A percentile compares a stretch with the other conserved stretches of the same genome.
phyloP scores from a whole-genome alignment of 2,797 vertebrate species.

The Danio tinwini region DNA sequence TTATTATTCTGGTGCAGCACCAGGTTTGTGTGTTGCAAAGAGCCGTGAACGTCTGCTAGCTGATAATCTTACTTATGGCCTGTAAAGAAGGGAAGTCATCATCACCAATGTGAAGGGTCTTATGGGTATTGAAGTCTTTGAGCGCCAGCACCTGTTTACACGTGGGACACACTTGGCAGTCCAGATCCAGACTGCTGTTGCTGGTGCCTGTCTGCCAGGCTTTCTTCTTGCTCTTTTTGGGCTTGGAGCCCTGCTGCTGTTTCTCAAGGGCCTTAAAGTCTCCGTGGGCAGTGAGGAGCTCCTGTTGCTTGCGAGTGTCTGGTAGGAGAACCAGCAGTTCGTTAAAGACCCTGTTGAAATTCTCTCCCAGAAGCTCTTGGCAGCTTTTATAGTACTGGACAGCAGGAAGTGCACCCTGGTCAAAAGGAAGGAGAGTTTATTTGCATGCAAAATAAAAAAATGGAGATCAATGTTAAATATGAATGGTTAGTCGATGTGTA shows the following conservation, averaged over 20 bases:
- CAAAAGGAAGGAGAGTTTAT: constrained; percentile 17
- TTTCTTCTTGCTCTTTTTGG: constrained; percentile 89
- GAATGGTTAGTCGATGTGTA: too few species aligned
- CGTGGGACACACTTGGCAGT: constrained; percentile 90
- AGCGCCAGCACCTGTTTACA: constrained; percentile 93
- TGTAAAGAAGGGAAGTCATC: constrained; percentile 97
- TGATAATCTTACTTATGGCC: constrained; percentile 93
- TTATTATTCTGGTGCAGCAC: constrained; percentile 29
- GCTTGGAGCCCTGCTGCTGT: constrained; percentile 75
- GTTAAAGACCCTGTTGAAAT: constrained; percentile 90
- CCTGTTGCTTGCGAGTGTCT: constrained; percentile 92
- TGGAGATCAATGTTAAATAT: not conserved
- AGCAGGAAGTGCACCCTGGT: constrained; percentile 89
- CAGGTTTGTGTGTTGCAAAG: constrained; percentile 24
- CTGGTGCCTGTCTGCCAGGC: constrained; percentile 82
- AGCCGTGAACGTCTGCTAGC: constrained; percentile 73
- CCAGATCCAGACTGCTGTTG: constrained; percentile 76
- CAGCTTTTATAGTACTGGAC: constrained; percentile 92
- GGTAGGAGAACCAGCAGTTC: constrained; percentile 96
- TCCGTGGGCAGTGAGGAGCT: constrained; percentile 90
- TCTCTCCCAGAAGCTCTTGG: constrained; percentile 90
- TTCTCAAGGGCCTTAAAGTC: constrained; percentile 83
- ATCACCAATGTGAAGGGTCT: constrained; percentile 87
- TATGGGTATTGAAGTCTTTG: constrained; percentile 88
- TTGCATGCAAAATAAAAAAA: not conserved